These are phyloP conservation scores for Drosophila nikananu DNA, from an alignment of 1,140 invertebrate species.

Conservation along the genomic window DNA sequence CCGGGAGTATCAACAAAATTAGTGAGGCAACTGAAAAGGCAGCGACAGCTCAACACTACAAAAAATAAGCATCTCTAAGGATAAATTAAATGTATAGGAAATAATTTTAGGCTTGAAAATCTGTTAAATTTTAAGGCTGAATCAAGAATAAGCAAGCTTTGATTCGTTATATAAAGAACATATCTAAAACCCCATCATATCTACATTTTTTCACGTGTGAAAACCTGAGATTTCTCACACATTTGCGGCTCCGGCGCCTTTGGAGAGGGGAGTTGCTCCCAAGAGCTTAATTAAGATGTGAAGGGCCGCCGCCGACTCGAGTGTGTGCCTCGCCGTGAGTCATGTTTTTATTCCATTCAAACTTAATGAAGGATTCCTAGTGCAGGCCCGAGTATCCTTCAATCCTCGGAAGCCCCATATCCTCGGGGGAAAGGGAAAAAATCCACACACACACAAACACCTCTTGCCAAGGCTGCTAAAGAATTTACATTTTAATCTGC, in stretches of 20 bases:
- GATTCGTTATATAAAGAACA: neutral
- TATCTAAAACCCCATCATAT: neutral
- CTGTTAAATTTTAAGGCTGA: rapidly evolving
- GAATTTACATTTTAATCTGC: constrained; percentile 82
- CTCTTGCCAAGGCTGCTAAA: constrained; percentile 36
- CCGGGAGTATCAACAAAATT: constrained; percentile 65
- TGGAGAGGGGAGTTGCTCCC: constrained; percentile 63
- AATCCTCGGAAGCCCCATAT: constrained; percentile 16
- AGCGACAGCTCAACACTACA: constrained; percentile 18
- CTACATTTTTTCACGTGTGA: constrained; percentile 18
- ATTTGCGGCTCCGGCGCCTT: constrained; percentile 47
- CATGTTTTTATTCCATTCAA: constrained; percentile 75
- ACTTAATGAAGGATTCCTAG: constrained; percentile 74
- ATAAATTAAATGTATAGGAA: neutral
- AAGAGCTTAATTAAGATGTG: constrained; percentile 81
- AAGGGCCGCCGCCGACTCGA: constrained; percentile 43
- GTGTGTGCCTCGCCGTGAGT: constrained; percentile 25
- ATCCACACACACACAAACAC: constrained; percentile 21
- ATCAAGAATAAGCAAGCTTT: neutral
- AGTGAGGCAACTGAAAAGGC: constrained; percentile 50
- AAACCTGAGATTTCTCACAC: constrained; percentile 70
- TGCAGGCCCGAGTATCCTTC: constrained; percentile 21
- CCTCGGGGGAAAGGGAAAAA: constrained; percentile 18
- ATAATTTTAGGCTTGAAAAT: neutral
- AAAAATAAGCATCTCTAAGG: neutral